Percentiles rank a stretch among this genome's conserved stretches.
Conservation (phyloP, 2,888 invertebrate species). For the Folsomia candida region DNA sequence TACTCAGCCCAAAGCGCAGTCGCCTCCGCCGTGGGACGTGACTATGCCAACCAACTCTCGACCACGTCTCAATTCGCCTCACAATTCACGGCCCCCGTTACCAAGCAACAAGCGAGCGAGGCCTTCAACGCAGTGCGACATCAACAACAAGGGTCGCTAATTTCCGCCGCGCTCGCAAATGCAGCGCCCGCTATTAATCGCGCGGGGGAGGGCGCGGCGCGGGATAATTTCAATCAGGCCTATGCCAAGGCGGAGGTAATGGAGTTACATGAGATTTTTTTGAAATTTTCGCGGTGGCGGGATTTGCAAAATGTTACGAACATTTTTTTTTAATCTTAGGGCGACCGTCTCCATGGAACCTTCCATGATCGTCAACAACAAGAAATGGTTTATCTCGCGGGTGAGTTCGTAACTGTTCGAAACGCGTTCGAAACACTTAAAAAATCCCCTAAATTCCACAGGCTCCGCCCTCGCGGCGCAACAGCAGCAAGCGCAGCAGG, state of each 20-base stretch:
- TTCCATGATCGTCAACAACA: slow-evolving; percentile 36
- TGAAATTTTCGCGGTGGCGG: not conserved
- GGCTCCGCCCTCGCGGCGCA: slow-evolving; percentile 25
- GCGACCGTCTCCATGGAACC: not conserved
- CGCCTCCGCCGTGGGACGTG: slow-evolving; percentile 44
- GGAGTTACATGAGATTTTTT: not conserved
- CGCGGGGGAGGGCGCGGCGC: slow-evolving; percentile 38
- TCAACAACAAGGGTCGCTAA: slow-evolving; percentile 44
- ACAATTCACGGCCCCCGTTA: slow-evolving; percentile 48
- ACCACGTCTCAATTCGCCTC: slow-evolving; percentile 49
- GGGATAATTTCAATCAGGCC: slow-evolving; percentile 43
- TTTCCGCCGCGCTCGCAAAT: slow-evolving; percentile 41
- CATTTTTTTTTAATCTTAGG: not conserved
- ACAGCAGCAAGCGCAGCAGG: slow-evolving; percentile 31
- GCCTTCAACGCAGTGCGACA: slow-evolving; percentile 42
- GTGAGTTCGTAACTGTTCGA: slow-evolving; percentile 22
- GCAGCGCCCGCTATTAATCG: slow-evolving; percentile 38
- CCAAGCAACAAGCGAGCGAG: slow-evolving; percentile 43
- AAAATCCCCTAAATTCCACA: not conserved
- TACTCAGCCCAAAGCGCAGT: slow-evolving; percentile 47
- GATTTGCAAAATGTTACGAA: not conserved
- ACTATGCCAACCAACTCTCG: slow-evolving; percentile 47
- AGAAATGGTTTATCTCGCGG: slow-evolving; percentile 40
- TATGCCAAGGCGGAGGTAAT: slow-evolving; percentile 7
- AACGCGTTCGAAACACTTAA: too few relatives aligned